Evolutionary conservation across 2,797 vertebrate species (phyloP).

Genomic region (Euphonia xanthogaster): DNA sequence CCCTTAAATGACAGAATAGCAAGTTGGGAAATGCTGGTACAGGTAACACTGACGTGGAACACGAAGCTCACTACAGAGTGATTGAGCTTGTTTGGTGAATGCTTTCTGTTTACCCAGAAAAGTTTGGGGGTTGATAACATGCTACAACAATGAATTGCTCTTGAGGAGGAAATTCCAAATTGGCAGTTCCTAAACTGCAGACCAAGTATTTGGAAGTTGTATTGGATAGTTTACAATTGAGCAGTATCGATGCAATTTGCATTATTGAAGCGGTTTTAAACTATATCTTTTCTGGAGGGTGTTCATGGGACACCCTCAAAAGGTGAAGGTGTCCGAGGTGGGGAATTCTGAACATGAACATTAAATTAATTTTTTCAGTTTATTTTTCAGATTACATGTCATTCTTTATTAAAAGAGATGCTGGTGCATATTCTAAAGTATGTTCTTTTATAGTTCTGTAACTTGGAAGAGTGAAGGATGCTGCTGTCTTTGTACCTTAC

Average conservation of each 20-base stretch:
- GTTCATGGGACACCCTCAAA: constrained; percentile 73
- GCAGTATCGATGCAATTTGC: constrained; percentile 57
- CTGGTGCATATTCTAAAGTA: constrained; percentile 80
- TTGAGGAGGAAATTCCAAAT: constrained; percentile 44
- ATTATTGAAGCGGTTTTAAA: constrained; percentile 44
- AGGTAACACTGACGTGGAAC: not conserved
- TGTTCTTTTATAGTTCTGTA: constrained; percentile 79
- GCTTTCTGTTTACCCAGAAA: constrained; percentile 14
- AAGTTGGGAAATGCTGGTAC: constrained; percentile 24
- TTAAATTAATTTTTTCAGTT: constrained; percentile 84
- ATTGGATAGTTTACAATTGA: constrained; percentile 48
- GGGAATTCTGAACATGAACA: constrained; percentile 76
- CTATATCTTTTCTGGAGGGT: constrained; percentile 57
- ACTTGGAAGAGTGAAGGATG: constrained; percentile 81
- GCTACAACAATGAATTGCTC: not conserved
- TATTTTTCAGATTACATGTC: constrained; percentile 86
- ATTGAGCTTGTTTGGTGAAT: constrained; percentile 36
- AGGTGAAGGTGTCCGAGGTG: constrained; percentile 66
- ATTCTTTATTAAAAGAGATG: constrained; percentile 82
- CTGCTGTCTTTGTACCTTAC: constrained; percentile 75
- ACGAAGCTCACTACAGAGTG: constrained; percentile 29
- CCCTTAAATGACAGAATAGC: constrained; percentile 37
- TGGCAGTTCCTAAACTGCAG: constrained; percentile 48
- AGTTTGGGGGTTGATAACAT: constrained; percentile 26
- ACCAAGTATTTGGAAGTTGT: constrained; percentile 32